A percentile compares a stretch with the other conserved stretches of the same genome.
These are phyloP conservation scores for Formicarius rufipectus DNA, from an alignment of 2,113 vertebrate genomes.

Conservation along the genomic window DNA sequence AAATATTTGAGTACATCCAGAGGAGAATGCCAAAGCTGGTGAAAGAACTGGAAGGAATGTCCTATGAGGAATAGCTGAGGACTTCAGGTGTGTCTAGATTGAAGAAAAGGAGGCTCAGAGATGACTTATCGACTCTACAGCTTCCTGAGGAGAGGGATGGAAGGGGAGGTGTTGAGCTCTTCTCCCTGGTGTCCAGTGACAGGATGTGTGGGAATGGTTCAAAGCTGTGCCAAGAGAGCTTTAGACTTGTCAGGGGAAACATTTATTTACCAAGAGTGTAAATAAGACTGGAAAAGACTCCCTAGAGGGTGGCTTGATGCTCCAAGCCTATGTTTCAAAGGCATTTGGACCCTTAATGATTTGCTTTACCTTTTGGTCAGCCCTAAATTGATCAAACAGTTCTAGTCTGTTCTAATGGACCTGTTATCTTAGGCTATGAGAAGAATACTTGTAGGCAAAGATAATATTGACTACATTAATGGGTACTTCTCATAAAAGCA, in stretches of 20 bases:
- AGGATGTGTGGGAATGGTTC: neutral
- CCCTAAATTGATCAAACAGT: neutral
- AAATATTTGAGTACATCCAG: neutral
- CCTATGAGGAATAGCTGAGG: rapidly evolving
- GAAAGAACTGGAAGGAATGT: neutral
- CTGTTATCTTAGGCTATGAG: neutral
- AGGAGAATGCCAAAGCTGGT: neutral
- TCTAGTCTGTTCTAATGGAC: neutral
- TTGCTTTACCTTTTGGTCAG: neutral
- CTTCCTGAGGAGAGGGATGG: neutral
- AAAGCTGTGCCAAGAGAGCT: neutral
- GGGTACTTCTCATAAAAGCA: neutral
- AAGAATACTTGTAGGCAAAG: neutral
- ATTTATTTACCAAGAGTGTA: neutral
- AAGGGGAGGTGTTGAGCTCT: neutral
- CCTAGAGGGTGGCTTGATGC: neutral
- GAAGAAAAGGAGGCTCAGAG: neutral
- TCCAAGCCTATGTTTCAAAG: neutral
- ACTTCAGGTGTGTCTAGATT: neutral
- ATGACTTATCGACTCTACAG: neutral
- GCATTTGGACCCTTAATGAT: neutral
- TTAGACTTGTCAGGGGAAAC: neutral
- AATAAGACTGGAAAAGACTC: neutral
- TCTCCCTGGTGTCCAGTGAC: neutral
- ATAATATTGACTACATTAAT: neutral